Base-by-base conservation (phyloP, 2,113 vertebrate species). In the Crotalus viridis region DNA sequence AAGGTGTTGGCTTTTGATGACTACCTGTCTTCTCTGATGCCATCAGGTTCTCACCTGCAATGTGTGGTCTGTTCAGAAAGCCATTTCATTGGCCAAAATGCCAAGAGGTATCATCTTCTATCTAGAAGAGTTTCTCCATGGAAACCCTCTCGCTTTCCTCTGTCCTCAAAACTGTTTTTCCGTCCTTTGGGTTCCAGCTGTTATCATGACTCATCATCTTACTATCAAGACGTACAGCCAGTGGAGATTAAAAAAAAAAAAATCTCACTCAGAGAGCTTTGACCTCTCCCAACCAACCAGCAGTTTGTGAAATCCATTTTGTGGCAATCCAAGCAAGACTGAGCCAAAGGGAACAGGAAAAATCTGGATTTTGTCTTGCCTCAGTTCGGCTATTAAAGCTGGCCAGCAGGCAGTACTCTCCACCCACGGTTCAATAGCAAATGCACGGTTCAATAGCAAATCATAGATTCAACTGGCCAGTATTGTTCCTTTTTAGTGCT, bases 31-130 rank as follows among this genome's bases (percentile, higher is more conserved):
- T 93, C 94, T 51, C 95, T 92, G 10, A 1, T 1, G 59, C 52
- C 54, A 95, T 52, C 93, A 97, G 96, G 94, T 92, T 22, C 57
- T 51, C 48, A 51, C 10, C 90, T 6, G 51, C 85, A 85, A 95
- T 22, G 74, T 51, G 3, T 39, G 61, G 43, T 22, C 46, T 91
- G 43, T 87, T 69, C 93, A 94, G 6, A 0, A n/a, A 91, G 91
- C 48, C 86, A 8, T 22, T 28, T 33, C 56, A 59, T 0, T 39
- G 15, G 54, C 90, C 17, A 3, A 54, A 28, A 52, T 21, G 90
- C 19, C 48, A 26, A 43, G 87, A 95, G 93, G 85, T 33, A 46
- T 17, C 86, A 57, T 59, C 88, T 61, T 4, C 13, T 22, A 0
- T 51, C 48, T 51, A 51, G 3, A 10, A 33, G 10, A 0, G 0